These are phyloP conservation scores for Apotomis betuletana DNA, from an alignment of 2,888 invertebrate species.

Conservation along the genomic window DNA sequence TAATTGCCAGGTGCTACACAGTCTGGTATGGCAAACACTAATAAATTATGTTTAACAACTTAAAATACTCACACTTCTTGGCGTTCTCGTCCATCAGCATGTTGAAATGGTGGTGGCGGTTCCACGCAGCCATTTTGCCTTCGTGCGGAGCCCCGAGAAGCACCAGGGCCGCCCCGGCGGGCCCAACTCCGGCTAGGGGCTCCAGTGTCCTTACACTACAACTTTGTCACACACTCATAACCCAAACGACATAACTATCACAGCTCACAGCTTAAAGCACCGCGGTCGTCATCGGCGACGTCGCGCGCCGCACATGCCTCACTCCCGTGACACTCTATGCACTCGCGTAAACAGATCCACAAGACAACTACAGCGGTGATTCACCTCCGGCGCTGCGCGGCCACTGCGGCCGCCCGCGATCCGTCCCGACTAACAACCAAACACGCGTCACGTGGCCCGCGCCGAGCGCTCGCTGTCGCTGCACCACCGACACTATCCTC, in stretches of 20 bases:
- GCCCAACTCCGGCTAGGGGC: slow-evolving; percentile 85
- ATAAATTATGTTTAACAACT: slow-evolving; percentile 1
- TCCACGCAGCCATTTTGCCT: slow-evolving; percentile 88
- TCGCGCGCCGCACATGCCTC: slow-evolving; percentile 78
- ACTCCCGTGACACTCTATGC: slow-evolving; percentile 78
- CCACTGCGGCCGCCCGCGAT: slow-evolving; percentile 75
- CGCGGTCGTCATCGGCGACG: slow-evolving; percentile 78
- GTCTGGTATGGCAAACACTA: neutral
- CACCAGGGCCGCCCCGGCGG: slow-evolving; percentile 84
- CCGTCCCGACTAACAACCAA: slow-evolving; percentile 77
- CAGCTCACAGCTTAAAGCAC: slow-evolving; percentile 75
- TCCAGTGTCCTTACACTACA: slow-evolving; percentile 84
- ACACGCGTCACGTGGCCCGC: slow-evolving; percentile 60
- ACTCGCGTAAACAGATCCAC: slow-evolving; percentile 80
- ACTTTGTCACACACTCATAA: slow-evolving; percentile 83
- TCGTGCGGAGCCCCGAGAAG: slow-evolving; percentile 84
- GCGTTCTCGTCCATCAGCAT: slow-evolving; percentile 88
- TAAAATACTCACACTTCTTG: slow-evolving; percentile 85
- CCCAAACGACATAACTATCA: slow-evolving; percentile 77
- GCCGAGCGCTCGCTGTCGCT: slow-evolving; percentile 74
- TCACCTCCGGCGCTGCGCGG: slow-evolving; percentile 75
- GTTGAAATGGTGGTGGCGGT: slow-evolving; percentile 88
- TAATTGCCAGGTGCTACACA: no score
- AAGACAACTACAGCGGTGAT: slow-evolving; percentile 75
- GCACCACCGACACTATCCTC: slow-evolving; percentile 63